Percentiles rank a stretch among this genome's conserved stretches.
These are phyloP conservation scores for Plectropomus leopardus DNA, from an alignment of 2,113 vertebrate species.

Conservation along the genomic window DNA sequence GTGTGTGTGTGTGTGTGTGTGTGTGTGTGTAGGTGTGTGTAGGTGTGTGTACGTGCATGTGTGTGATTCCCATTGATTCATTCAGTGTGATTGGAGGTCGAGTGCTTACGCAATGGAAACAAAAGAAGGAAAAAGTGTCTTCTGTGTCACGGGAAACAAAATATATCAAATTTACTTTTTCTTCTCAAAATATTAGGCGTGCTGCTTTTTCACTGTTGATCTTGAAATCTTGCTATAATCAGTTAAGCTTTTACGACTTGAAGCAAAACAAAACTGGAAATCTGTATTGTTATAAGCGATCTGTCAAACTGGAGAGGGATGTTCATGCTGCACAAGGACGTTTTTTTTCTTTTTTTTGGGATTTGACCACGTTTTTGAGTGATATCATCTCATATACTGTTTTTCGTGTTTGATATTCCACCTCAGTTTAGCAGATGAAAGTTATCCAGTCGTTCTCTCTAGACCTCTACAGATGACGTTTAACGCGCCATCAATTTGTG, in stretches of 20 bases:
- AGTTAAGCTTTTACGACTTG: constrained; percentile 38
- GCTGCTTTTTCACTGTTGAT: constrained; percentile 49
- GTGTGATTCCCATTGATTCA: neutral
- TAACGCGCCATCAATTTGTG: neutral
- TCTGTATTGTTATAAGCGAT: constrained; percentile 20
- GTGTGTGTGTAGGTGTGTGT: constrained; percentile 23
- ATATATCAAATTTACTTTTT: neutral
- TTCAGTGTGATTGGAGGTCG: constrained; percentile 24
- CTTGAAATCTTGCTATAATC: constrained; percentile 33
- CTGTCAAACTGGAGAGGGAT: neutral
- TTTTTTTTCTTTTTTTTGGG: neutral
- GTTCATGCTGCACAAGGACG: neutral
- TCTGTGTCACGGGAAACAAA: constrained; percentile 40
- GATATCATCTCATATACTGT: no score
- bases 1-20: constrained; percentile 24
- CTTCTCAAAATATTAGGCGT: constrained; percentile 36
- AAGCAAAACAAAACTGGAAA: constrained; percentile 52
- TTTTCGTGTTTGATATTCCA: no score
- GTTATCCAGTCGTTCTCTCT: no score
- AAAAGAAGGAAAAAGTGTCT: neutral
- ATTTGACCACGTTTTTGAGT: neutral
- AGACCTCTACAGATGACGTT: neutral
- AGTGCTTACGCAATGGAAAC: neutral
- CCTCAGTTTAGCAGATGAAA: neutral
- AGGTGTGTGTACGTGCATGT: constrained; percentile 18